Base-by-base conservation (phyloP, 92 coral and sea anemone genomes). In the Nematostella vectensis region DNA sequence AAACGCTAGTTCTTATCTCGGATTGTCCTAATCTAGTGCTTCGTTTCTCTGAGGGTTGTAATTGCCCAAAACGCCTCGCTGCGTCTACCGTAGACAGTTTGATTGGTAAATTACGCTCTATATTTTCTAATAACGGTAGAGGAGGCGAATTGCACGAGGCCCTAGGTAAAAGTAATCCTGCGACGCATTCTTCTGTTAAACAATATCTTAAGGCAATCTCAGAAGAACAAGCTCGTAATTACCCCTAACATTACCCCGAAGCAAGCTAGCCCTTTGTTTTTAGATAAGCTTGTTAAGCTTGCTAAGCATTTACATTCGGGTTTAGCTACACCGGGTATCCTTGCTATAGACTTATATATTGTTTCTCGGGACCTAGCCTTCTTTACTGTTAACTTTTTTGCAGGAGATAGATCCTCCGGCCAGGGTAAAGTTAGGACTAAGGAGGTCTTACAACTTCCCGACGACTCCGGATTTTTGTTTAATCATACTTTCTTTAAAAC, bases 41-140 rank as follows among this genome's bases (percentile, higher is more conserved):
- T 0, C 66, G 80, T 51, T 30, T 48, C 29, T 65, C 52, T 49
- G 47, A 67, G 27, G 47, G 59, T 33, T 11, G 81, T 50, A 27
- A 37, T 21, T 71, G 91, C 55, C 80, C 84, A n/a, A 55, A 57
- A 24, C 71, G 85, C 53, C 54, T 83, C 4, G 67, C 94, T 50
- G 79, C 81, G 10, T 68, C 85, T 9, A 83, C 85, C 15, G 85
- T 72, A 29, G 72, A 83, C 50, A 36, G 51, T 10, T 27, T 39
- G 31, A 68, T 69, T 27, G 83, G 75, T 0, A 81, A 69, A 31
- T 67, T 69, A 9, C 48, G 88, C 0, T 19, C 71, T 28, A 69
- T 76, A 30, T 71, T 76, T 25, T 60, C 33, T 29, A 53, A 42
- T 31, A 2, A 63, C n/a, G 76, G 61, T 29, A 76, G 80, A 25